Percentiles rank a stretch among this genome's conserved stretches.
phyloP scores from a whole-genome alignment of 2,113 vertebrate species.

The Hoplias malabaricus region DNA sequence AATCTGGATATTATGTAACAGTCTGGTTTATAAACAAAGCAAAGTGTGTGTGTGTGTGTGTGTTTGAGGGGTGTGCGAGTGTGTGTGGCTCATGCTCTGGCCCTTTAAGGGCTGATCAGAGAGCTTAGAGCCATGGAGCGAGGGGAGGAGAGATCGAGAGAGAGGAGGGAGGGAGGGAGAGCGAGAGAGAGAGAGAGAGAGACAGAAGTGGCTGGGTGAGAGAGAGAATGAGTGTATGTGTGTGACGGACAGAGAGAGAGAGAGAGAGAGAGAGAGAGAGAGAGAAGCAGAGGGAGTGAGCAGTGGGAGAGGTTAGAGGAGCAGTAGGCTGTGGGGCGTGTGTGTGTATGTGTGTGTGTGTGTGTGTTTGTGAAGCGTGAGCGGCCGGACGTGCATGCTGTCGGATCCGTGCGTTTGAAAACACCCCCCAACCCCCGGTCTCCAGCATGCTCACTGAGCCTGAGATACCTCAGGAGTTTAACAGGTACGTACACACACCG shows the following conservation, averaged over 20 bases:
- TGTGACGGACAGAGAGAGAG: conserved; percentile 64
- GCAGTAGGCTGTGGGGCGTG: conserved; percentile 81
- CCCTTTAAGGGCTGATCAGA: conserved; percentile 93
- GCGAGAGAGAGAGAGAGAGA: conserved; percentile 62
- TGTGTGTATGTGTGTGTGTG: conserved; percentile 54
- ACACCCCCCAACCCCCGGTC: conserved; percentile 67
- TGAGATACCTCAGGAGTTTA: conserved; percentile 98
- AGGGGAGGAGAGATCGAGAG: conserved; percentile 68
- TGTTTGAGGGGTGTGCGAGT: conserved; percentile 52
- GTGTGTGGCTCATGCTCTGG: conserved; percentile 68
- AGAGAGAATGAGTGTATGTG: conserved; percentile 62
- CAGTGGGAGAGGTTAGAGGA: conserved; percentile 89
- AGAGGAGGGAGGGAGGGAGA: conserved; percentile 69
- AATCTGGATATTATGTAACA: too few species aligned
- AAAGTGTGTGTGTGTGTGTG: conserved; percentile 39
- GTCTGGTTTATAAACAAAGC: too few species aligned
- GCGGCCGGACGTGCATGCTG: conserved; percentile 86
- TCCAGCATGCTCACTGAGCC: conserved; percentile 98
- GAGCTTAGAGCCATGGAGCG: conserved; percentile 71
- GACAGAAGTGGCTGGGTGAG: conserved; percentile 60
- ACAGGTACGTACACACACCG: conserved; percentile 83
- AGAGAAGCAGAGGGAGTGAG: conserved; percentile 60
- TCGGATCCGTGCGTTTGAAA: conserved; percentile 73
- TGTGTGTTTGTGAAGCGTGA: conserved; percentile 81
- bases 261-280: conserved; percentile 63